phyloP scores from a whole-genome alignment of 2,888 invertebrate species.

The Eilema caniola region DNA sequence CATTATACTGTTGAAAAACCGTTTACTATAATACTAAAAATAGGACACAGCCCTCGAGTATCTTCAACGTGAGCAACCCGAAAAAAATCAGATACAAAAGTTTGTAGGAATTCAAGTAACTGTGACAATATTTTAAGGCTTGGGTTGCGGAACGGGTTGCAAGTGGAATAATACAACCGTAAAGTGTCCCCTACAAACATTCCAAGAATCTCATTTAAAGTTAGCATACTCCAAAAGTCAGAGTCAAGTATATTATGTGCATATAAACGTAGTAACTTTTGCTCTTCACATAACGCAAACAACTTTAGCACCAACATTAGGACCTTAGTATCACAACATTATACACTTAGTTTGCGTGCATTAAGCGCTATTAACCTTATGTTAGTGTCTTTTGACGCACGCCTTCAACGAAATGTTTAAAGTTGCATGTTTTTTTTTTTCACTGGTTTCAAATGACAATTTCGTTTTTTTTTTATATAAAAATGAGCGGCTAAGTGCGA shows the following conservation, averaged over 20 bases:
- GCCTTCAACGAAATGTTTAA: slow-evolving; percentile 17
- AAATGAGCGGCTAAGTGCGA: too few species aligned
- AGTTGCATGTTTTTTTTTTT: slow-evolving; percentile 20
- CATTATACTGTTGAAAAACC: too few species aligned
- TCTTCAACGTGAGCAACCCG: slow-evolving; percentile 9
- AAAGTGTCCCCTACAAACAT: slow-evolving; percentile 71
- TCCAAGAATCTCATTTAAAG: slow-evolving; percentile 75
- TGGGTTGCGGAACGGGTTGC: slow-evolving; percentile 37
- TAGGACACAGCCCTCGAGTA: slow-evolving; percentile 10
- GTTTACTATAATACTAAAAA: too few species aligned
- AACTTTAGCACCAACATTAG: slow-evolving; percentile 56
- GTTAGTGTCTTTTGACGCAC: slow-evolving; percentile 34
- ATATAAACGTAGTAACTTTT: slow-evolving; percentile 57
- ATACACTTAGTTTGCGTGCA: slow-evolving; percentile 48
- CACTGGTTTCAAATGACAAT: too few species aligned
- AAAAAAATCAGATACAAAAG: slow-evolving; percentile 29
- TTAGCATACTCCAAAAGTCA: slow-evolving; percentile 69
- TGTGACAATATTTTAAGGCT: slow-evolving; percentile 36
- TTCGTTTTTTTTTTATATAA: too few species aligned
- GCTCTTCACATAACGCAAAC: slow-evolving; percentile 60
- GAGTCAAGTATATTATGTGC: slow-evolving; percentile 63
- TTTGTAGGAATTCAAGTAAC: slow-evolving; percentile 12
- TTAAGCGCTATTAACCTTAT: slow-evolving; percentile 43
- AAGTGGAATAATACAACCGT: slow-evolving; percentile 58
- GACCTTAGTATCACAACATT: slow-evolving; percentile 55